Conservation (phyloP, 2,113 vertebrate genomes). For the Neolamprologus longior region DNA sequence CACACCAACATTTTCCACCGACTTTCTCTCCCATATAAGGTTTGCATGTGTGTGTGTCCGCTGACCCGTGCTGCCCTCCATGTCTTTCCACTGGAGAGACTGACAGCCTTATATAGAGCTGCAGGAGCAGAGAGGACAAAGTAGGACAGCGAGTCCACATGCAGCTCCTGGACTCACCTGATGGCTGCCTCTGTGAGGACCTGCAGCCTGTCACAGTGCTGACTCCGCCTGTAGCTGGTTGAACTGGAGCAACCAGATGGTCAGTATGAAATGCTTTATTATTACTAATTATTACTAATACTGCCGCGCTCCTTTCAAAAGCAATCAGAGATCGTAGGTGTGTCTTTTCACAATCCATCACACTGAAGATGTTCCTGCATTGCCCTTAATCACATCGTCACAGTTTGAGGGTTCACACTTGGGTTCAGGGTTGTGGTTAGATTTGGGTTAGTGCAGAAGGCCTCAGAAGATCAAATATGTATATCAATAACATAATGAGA, state of each 20-base stretch:
- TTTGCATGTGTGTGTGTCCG: neutral
- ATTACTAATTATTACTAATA: neutral
- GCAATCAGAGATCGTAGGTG: accelerated
- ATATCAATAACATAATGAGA: neutral
- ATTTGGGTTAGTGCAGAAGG: accelerated
- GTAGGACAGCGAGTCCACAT: neutral
- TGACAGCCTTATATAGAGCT: slow-evolving; percentile 40
- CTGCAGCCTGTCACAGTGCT: neutral
- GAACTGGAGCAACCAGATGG: neutral
- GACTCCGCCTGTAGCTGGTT: neutral
- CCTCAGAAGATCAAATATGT: neutral
- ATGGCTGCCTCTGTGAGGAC: neutral
- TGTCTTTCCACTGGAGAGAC: neutral
- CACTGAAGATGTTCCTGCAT: neutral
- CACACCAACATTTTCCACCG: slow-evolving; percentile 36
- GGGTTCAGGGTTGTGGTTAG: neutral
- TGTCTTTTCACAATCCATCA: neutral
- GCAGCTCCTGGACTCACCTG: neutral
- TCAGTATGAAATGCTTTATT: neutral
- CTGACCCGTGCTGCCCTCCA: neutral
- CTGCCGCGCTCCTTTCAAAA: accelerated
- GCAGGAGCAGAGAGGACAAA: neutral
- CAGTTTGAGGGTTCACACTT: neutral
- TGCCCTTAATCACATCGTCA: neutral
- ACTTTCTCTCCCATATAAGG: slow-evolving; percentile 39